Evolutionary conservation across 2,113 vertebrate species (phyloP), one percentile per base, ranked within the genome.

Genomic region (Garra rufa): DNA sequence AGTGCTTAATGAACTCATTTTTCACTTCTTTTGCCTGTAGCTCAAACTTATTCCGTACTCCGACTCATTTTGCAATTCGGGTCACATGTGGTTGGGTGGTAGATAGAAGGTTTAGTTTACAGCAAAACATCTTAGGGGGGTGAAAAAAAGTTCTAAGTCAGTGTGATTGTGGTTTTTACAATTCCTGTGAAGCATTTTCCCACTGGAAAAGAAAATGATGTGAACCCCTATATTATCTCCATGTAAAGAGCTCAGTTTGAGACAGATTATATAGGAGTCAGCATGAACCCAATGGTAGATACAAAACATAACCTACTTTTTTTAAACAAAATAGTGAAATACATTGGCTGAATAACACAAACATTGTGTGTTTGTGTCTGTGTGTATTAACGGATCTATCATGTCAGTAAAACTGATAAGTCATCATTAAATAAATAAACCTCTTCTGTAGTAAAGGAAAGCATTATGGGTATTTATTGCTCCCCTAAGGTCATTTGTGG

Each of bases 391-490:
- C 2, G 1, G 13, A 34, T 43, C 34, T 44, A 43, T 74, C 52
- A 55, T 74, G 81, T 65, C 15, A 48, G 77, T 80, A 65, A 80
- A 80, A 80, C 24, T 28, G 26, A 65, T 78, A 78, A 44, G 38
- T 6, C 26, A 30, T 75, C 38, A 30, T 46, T 75, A 30, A 44
- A 61, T 74, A 83, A 43, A 75, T 61, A 83, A 75, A 61, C 19
- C 24, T 44, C 50, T 61, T 34, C 28, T 75, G 21, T 75, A 59
- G 34, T 34, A 9, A 65, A 76, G 76, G 17, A 41, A 80, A 38
- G 43, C 67, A 85, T 70, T 34, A 76, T 65, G 34, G 70, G 61
- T 71, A 82, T 86, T 82, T 80, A 86, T 61, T 86, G 61, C 73
- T 77, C 79, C 85, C 80, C 43, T 81, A 67, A 69, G 85, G 73